Evolutionary conservation across 2,113 vertebrate genomes (phyloP).

Genomic region (Epinephelus fuscoguttatus): DNA sequence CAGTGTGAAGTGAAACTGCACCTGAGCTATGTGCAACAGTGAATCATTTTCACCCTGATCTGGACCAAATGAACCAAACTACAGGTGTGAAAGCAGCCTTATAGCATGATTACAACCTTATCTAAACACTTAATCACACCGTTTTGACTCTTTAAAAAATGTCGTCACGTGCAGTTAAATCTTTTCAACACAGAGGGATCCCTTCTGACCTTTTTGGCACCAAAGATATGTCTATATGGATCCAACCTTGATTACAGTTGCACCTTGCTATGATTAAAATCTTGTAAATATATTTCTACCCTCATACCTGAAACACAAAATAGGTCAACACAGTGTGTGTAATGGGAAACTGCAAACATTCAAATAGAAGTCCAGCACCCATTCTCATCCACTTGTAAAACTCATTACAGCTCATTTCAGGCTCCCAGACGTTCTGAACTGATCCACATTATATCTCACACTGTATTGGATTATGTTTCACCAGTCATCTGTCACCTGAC

Average conservation of each 20-base stretch:
- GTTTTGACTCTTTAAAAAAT: background rate
- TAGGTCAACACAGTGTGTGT: background rate
- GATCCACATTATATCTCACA: slow-evolving; percentile 31
- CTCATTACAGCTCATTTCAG: slow-evolving; percentile 1
- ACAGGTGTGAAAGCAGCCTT: too few species aligned
- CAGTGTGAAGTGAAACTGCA: too few species aligned
- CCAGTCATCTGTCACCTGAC: background rate
- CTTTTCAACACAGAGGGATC: background rate
- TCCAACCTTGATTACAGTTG: background rate
- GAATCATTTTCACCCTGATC: too few species aligned
- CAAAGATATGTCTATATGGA: background rate
- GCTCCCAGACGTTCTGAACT: background rate
- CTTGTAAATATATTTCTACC: background rate
- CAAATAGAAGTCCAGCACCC: background rate
- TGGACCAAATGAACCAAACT: too few species aligned
- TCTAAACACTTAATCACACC: background rate
- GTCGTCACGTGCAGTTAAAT: background rate
- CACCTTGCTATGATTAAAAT: background rate
- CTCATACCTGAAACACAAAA: slow-evolving; percentile 7
- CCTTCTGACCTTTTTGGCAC: background rate
- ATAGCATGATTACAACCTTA: background rate
- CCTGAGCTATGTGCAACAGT: too few species aligned
- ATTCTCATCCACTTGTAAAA: slow-evolving; percentile 3
- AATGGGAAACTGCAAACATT: slow-evolving; percentile 11
- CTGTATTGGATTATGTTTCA: slow-evolving; percentile 5